Conservation (phyloP, 1,140 invertebrate genomes). For the Zaprionus davidi region DNA sequence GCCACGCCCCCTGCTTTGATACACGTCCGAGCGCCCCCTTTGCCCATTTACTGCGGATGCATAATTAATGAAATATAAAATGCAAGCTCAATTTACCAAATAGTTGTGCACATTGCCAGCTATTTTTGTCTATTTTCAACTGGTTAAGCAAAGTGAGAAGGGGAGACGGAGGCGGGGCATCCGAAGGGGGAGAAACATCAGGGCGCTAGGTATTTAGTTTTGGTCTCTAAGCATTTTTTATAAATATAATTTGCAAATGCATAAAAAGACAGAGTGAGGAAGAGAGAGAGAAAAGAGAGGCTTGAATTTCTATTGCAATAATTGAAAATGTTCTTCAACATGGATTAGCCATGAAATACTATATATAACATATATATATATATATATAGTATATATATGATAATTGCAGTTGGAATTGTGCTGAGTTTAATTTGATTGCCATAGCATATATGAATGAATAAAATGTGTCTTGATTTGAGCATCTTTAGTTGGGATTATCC, state of each 20-base stretch:
- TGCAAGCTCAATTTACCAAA: slow-evolving; percentile 66
- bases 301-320: not conserved
- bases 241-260: not conserved
- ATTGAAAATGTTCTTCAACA: not conserved
- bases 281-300: not conserved
- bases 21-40: not conserved
- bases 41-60: slow-evolving; percentile 52
- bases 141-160: slow-evolving; percentile 8
- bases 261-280: not conserved
- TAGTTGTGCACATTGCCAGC: slow-evolving; percentile 57
- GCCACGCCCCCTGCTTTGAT: slow-evolving; percentile 5
- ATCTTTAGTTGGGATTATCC: no score
- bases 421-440: no score
- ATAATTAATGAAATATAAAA: slow-evolving; percentile 83
- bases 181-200: not conserved
- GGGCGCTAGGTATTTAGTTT: not conserved
- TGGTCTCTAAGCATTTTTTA: slow-evolving; percentile 1
- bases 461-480: no score
- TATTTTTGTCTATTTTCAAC: slow-evolving; percentile 46
- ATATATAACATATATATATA: no score
- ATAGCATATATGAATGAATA: no score
- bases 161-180: not conserved
- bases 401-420: no score
- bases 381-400: no score
- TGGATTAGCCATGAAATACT: not conserved